Evolutionary conservation across 30 jellyfish, hydroid and myxozoan genomes (phyloP), one percentile per base, ranked within the genome.

Genomic region (Clytia hemisphaerica): DNA sequence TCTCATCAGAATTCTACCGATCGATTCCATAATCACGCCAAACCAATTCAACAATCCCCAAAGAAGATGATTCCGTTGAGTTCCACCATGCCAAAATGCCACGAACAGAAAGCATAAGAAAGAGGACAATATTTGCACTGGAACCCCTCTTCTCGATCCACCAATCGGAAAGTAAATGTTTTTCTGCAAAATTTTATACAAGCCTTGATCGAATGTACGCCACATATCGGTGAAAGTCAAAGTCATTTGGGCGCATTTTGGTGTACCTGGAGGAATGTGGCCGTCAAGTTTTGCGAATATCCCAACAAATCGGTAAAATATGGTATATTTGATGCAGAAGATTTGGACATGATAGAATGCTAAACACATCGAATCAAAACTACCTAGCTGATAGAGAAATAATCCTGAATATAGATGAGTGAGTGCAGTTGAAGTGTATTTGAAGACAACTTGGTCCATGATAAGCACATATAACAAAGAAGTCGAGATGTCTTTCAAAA

Each of bases 151-250:
- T 2, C 76, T 82, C 9, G 95, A 84, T 16, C 95, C 95, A 1
- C 95, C 95, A 12, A 84, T 9, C 24, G 95, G 95, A 31, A 84
- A 58, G 78, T 84, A 84, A 15, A 84, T 77, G 72, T 77, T 67
- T 5, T 83, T 71, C 21, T 61, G 69, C 30, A 84, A 45, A 36
- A 84, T 61, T 14, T 75, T 57, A 77, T 84, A 71, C 6, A 84
- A 80, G 1, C 95, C 95, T 72, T 77, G 77, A 82, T 84, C 95
- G 70, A 84, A 84, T 32, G 77, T 76, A 40, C 95, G 85, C 95
- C 95, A 84, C 95, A 84, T 84, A 47, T 71, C 88, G 58, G 55
- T 83, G 42, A 34, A 84, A 1, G 89, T 68, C 57, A 45, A 65
- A 1, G 71, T 75, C 67, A 61, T 84, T 16, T 83, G 51, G n/a